Evolutionary conservation across 1,140 invertebrate genomes (phyloP).

Genomic region (Hycleus phaleratus): DNA sequence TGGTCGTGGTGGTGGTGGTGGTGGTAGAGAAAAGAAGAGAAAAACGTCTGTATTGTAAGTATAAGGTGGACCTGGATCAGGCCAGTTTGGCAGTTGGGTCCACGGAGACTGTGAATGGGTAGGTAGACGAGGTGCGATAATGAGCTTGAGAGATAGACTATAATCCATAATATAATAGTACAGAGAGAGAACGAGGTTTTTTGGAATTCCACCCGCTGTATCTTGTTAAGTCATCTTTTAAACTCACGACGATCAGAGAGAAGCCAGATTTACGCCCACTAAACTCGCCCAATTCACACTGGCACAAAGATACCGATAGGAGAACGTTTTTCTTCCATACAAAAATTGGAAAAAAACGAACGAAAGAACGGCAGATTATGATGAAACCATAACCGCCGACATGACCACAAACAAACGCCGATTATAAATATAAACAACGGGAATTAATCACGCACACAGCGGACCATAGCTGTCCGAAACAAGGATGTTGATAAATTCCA

Average conservation of each 20-base stretch:
- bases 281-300: slow-evolving; percentile 20
- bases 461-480: too few species aligned
- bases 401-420: too few species aligned
- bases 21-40: neutral
- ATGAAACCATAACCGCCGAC: too few species aligned
- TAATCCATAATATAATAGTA: slow-evolving; percentile 6
- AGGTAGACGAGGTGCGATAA: slow-evolving; percentile 38
- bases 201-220: slow-evolving; percentile 39
- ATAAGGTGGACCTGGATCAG: slow-evolving; percentile 13
- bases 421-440: too few species aligned
- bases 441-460: too few species aligned
- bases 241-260: slow-evolving; percentile 31
- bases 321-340: neutral
- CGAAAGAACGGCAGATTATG: too few species aligned
- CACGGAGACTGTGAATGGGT: slow-evolving; percentile 27
- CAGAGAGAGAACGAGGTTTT: slow-evolving; percentile 27
- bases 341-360: too few species aligned
- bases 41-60: neutral
- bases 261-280: slow-evolving; percentile 21
- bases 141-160: slow-evolving; percentile 32
- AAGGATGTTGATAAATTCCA: too few species aligned
- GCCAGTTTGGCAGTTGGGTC: slow-evolving; percentile 31
- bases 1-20: neutral
- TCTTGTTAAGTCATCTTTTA: slow-evolving; percentile 39
- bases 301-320: slow-evolving; percentile 5